Base-by-base conservation (phyloP, 2,888 invertebrate species). In the Cotesia congregata region DNA sequence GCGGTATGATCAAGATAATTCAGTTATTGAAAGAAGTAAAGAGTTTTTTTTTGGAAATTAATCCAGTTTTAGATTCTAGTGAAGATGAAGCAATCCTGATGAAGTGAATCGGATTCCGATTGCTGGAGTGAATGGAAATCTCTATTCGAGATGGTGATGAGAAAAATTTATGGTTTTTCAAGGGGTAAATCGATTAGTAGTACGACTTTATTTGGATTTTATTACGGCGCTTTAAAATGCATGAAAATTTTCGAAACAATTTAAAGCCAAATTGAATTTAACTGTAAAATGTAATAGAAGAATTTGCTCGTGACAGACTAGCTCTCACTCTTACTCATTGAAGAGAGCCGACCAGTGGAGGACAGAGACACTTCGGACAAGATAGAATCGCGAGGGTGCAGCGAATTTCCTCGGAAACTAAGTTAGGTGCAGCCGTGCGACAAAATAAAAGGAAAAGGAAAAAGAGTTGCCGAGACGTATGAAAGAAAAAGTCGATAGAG, bases 191-290 rank as follows among this genome's bases (percentile, higher is more conserved):
- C 12, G 50, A 50, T 50, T 50, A 50, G 12, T 50, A 50, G 9
- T 12, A 50, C 9, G 50, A 50, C 50, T 50, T 50, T 50, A 50
- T 50, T 50, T 50, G 50, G 50, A 50, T 50, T 50, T 12, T 50
- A 50, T 50, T 50, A 50, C 12, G 50, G 4, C 12, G 50, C 50
- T 50, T 65, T 65, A 65, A 65, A 65, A 65, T 65, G 38, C 38
- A 65, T 65, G 65, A 38, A 65, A 65, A 65, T 30, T 65, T 30
- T 65, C 12, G 30, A 30, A 65, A 65, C 30, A 65, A 86, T 87
- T 85, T 85, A 80, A 80, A 68, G 78, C 82, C 84, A 85, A 86
- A 87, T 87, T 85, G 84, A 86, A 86, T 86, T 85, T 85, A 15
- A 59, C 70, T 70, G 41, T 70, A 59, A 79, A 70, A 77, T 76